Percentiles rank a stretch among this genome's conserved stretches.
Evolutionary conservation across 1,140 invertebrate species (phyloP).

Genomic region (Heliothis subflexa): DNA sequence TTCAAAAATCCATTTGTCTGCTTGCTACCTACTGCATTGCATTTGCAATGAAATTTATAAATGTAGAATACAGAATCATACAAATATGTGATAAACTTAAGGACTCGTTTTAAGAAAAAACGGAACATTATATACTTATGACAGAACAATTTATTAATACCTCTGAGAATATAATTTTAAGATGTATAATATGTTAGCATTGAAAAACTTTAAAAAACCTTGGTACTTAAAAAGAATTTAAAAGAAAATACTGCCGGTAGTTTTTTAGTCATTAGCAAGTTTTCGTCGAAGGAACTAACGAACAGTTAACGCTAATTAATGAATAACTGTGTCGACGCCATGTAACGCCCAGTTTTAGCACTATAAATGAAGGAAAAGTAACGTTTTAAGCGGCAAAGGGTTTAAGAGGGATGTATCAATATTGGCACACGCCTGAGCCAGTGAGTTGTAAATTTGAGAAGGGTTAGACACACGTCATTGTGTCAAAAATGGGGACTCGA

Average conservation of each 20-base stretch:
- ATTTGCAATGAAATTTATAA: constrained; percentile 12
- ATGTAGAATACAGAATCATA: background rate
- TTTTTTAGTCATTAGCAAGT: constrained; percentile 40
- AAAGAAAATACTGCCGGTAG: constrained; percentile 23
- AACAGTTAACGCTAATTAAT: constrained; percentile 31
- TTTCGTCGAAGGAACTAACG: constrained; percentile 27
- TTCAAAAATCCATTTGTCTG: background rate
- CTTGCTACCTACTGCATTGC: background rate
- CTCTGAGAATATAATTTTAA: too few species aligned
- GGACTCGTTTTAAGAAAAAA: too few species aligned
- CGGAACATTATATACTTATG: too few species aligned
- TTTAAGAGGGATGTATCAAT: constrained; percentile 32
- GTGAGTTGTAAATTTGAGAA: constrained; percentile 59
- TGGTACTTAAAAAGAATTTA: background rate
- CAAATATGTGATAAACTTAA: too few species aligned
- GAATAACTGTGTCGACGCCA: constrained; percentile 21
- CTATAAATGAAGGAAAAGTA: constrained; percentile 12
- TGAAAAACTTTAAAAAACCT: background rate
- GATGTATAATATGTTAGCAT: too few species aligned
- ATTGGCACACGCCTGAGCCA: constrained; percentile 52
- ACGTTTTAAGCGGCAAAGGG: background rate
- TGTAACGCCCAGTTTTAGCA: constrained; percentile 9
- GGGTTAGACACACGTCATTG: constrained; percentile 62
- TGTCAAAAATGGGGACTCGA: constrained; percentile 57
- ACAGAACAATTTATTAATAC: too few species aligned